phyloP scores from a whole-genome alignment of 2,797 vertebrate genomes.

The Geotrypetes seraphini region DNA sequence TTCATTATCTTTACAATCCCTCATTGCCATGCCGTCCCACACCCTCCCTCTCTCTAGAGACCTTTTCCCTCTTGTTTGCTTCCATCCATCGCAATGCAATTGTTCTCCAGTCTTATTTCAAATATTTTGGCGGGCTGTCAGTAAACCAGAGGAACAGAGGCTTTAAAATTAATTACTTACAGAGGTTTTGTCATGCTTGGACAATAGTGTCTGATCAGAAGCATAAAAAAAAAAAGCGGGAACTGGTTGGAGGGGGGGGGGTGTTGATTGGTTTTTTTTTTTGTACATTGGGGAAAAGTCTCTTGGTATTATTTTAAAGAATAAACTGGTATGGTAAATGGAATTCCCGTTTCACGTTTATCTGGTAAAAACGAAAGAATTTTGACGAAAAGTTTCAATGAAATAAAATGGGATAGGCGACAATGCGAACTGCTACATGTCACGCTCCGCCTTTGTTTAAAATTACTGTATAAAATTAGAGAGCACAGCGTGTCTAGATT shows the following conservation, averaged over 20 bases:
- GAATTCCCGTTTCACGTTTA: too few relatives aligned
- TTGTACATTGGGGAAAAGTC: neutral
- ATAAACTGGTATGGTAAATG: too few relatives aligned
- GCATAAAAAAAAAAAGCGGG: neutral
- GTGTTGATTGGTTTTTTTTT: too few relatives aligned
- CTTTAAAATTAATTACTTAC: conserved; percentile 38
- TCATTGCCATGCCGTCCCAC: conserved; percentile 26
- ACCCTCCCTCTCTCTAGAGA: conserved; percentile 25
- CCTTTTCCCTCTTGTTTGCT: too few relatives aligned
- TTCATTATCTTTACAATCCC: conserved; percentile 1
- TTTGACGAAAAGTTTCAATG: too few relatives aligned
- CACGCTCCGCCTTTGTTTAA: too few relatives aligned
- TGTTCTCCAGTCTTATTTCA: conserved; percentile 28
- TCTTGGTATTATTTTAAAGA: neutral
- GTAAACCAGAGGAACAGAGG: conserved; percentile 20
- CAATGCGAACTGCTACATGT: too few relatives aligned
- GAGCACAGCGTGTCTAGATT: too few relatives aligned
- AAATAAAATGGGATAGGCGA: too few relatives aligned
- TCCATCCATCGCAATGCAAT: conserved; percentile 20
- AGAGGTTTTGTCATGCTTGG: conserved; percentile 5
- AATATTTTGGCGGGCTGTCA: conserved; percentile 42
- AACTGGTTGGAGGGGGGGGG: neutral
- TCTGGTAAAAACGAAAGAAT: too few relatives aligned
- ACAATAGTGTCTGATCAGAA: conserved; percentile 15
- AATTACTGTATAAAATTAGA: too few relatives aligned